Evolutionary conservation across 2,888 invertebrate species (phyloP).

Genomic region (Penaeus monodon): DNA sequence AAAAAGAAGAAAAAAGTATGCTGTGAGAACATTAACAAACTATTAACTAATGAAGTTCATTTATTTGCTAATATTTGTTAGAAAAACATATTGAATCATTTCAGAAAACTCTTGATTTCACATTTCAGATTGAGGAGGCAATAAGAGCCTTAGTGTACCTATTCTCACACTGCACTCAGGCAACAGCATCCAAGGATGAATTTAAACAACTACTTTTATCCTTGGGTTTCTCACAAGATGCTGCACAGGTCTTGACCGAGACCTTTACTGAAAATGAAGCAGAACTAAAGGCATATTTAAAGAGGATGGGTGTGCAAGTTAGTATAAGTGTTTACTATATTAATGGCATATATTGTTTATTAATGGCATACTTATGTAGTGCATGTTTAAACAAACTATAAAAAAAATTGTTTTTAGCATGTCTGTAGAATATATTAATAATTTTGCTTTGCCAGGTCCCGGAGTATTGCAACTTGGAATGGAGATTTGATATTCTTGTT

Average conservation of each 20-base stretch:
- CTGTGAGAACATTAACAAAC: too few species aligned
- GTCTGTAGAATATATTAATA: background rate
- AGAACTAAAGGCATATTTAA: constrained; percentile 43
- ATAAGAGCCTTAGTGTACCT: constrained; percentile 43
- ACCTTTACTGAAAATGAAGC: constrained; percentile 34
- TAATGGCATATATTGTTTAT: background rate
- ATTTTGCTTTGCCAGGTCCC: constrained; percentile 24
- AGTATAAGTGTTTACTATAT: background rate
- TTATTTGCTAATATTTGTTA: too few species aligned
- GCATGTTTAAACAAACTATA: too few species aligned
- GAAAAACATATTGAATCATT: too few species aligned
- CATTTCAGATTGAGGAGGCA: constrained; percentile 50
- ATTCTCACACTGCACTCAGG: constrained; percentile 27
- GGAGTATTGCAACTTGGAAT: constrained; percentile 49
- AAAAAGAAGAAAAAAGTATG: too few species aligned
- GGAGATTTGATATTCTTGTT: constrained; percentile 58
- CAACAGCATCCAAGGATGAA: constrained; percentile 22
- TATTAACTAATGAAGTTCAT: too few species aligned
- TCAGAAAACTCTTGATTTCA: background rate
- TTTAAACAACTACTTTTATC: constrained; percentile 31
- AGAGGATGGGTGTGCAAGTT: constrained; percentile 46
- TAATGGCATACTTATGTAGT: too few species aligned
- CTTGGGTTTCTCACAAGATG: constrained; percentile 38
- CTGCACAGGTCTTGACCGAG: constrained; percentile 24
- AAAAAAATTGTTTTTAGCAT: background rate